These are phyloP conservation scores for Drosophila niveifrons DNA, from an alignment of 2,888 invertebrate genomes.

Conservation along the genomic window DNA sequence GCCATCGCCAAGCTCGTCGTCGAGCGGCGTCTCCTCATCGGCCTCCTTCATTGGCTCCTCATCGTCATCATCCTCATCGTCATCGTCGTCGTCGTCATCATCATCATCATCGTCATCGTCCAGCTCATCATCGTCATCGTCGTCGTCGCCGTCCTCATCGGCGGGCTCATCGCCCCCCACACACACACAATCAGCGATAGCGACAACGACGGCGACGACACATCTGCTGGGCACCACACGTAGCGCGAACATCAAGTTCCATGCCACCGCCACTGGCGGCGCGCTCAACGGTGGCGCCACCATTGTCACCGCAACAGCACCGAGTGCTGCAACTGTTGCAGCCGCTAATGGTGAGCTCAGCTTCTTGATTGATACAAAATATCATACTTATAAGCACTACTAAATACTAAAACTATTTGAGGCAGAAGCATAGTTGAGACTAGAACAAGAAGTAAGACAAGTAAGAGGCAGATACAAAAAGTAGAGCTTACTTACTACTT, in stretches of 20 bases:
- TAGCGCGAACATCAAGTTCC: conserved; percentile 54
- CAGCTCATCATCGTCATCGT: conserved; percentile 58
- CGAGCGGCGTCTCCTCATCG: conserved; percentile 84
- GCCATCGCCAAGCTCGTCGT: conserved; percentile 84
- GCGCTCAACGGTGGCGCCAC: conserved; percentile 66
- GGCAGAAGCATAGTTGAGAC: no score
- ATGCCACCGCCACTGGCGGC: conserved; percentile 40
- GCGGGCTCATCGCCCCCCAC: conserved; percentile 70
- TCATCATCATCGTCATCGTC: conserved; percentile 59
- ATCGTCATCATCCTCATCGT: conserved; percentile 51
- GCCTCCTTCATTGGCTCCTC: conserved; percentile 71
- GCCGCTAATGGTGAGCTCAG: conserved; percentile 57
- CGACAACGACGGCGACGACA: conserved; percentile 67
- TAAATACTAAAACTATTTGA: no score
- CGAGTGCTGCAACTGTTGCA: conserved; percentile 52
- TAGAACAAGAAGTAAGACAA: no score
- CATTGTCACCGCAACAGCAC: conserved; percentile 69
- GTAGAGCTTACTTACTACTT: no score
- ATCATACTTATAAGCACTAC: no score
- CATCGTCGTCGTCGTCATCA: conserved; percentile 51
- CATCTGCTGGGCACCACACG: conserved; percentile 59
- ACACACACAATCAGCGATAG: background rate
- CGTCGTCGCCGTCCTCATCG: conserved; percentile 51
- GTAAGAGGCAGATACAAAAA: no score
- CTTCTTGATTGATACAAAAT: no score